These are phyloP conservation scores for Callocephalon fimbriatum DNA, from an alignment of 2,113 vertebrate genomes.

Conservation along the genomic window DNA sequence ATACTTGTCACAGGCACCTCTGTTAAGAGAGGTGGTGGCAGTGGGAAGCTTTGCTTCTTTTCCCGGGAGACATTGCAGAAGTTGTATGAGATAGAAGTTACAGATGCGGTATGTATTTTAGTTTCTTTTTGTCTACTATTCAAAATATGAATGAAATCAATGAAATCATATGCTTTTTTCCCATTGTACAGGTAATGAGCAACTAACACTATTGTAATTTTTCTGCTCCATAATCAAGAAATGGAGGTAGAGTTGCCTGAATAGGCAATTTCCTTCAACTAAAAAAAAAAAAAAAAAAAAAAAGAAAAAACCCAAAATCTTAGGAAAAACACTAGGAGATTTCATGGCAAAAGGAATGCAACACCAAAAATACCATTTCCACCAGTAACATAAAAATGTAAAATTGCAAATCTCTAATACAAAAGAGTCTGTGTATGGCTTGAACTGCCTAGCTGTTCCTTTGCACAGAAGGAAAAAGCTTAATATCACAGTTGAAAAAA, in stretches of 20 bases:
- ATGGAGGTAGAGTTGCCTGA: background rate
- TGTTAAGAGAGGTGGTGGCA: conserved; percentile 89
- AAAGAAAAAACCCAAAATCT: background rate
- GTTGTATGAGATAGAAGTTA: conserved; percentile 92
- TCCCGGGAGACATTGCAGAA: conserved; percentile 86
- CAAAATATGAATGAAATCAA: background rate
- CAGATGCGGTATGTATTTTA: conserved; percentile 86
- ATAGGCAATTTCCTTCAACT: background rate
- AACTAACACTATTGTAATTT: background rate
- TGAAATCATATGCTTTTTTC: background rate
- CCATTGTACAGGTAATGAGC: background rate
- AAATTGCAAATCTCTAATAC: background rate
- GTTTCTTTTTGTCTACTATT: background rate
- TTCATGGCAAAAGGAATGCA: background rate
- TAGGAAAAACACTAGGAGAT: background rate
- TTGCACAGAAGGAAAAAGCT: background rate
- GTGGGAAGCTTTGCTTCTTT: conserved; percentile 92
- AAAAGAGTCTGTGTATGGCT: background rate
- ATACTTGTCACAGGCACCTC: conserved; percentile 93
- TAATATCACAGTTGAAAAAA: background rate
- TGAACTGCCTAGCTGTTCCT: background rate
- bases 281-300: background rate
- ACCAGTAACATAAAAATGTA: background rate
- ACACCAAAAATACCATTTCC: background rate
- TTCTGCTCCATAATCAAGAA: background rate